These are phyloP conservation scores for Bradypodion pumilum DNA, from an alignment of 2,797 vertebrate species.

Conservation along the genomic window DNA sequence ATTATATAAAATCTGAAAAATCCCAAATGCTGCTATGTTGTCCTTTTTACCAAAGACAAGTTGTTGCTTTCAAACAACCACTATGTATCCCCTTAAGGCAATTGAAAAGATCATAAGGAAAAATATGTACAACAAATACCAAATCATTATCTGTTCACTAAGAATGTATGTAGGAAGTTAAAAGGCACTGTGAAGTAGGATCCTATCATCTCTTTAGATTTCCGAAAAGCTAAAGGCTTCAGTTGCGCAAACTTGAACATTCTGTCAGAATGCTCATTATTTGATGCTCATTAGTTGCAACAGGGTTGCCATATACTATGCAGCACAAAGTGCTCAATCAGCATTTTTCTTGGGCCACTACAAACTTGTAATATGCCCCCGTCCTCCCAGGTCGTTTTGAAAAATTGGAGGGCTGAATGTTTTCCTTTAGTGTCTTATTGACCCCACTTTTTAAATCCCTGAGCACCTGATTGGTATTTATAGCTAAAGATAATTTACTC, in stretches of 20 bases:
- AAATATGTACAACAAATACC: neutral
- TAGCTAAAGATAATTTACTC: neutral
- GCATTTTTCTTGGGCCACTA: neutral
- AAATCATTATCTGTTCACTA: constrained; percentile 1
- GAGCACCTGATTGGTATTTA: neutral
- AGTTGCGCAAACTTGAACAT: neutral
- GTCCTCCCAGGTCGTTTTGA: neutral
- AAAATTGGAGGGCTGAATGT: neutral
- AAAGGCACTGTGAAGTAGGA: neutral
- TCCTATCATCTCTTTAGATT: neutral
- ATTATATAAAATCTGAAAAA: constrained; percentile 8
- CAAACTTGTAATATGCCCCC: neutral
- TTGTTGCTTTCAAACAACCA: constrained; percentile 6
- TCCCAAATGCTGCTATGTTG: neutral
- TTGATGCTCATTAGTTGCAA: constrained; percentile 3
- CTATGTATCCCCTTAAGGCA: neutral
- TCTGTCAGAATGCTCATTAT: constrained; percentile 13
- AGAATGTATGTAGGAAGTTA: constrained; percentile 2
- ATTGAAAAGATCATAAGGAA: neutral
- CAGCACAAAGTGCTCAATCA: neutral
- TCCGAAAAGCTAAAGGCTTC: constrained; percentile 14
- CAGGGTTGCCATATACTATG: neutral
- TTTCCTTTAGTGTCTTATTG: neutral
- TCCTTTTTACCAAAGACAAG: constrained; percentile 13
- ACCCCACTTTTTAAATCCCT: neutral